Evolutionary conservation across 2,797 vertebrate genomes (phyloP).

Genomic region (Rhabdomys pumilio): DNA sequence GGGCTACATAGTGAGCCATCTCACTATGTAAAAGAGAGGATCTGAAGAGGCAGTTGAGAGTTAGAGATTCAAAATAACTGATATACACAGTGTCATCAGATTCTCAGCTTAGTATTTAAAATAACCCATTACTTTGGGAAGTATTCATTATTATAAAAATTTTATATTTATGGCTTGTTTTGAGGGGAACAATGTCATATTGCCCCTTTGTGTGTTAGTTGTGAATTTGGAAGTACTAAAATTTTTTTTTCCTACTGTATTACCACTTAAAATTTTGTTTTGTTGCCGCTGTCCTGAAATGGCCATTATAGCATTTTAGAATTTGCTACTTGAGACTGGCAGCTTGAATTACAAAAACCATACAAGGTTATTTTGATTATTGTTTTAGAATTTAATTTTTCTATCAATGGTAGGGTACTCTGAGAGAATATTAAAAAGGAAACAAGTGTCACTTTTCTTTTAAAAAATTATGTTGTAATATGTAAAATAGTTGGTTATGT

Average conservation of each 20-base stretch:
- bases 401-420: slow-evolving; percentile 16
- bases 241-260: slow-evolving; percentile 37
- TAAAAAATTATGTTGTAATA: neutral
- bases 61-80: slow-evolving; percentile 50
- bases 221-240: slow-evolving; percentile 50
- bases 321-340: slow-evolving; percentile 38
- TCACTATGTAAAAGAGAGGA: neutral
- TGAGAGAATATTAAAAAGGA: slow-evolving; percentile 32
- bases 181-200: slow-evolving; percentile 28
- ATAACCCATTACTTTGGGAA: slow-evolving; percentile 56
- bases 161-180: slow-evolving; percentile 63
- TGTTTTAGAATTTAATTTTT: slow-evolving; percentile 73
- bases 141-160: slow-evolving; percentile 46
- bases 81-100: slow-evolving; percentile 20
- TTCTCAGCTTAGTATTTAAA: slow-evolving; percentile 66
- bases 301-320: neutral
- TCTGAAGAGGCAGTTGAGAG: slow-evolving; percentile 29
- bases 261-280: slow-evolving; percentile 53
- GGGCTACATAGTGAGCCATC: neutral
- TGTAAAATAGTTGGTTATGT: neutral
- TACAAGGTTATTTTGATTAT: slow-evolving; percentile 62
- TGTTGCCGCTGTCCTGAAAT: slow-evolving; percentile 38
- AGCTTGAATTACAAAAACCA: slow-evolving; percentile 53
- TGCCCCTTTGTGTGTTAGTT: slow-evolving; percentile 2
- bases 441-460: neutral